Conservation (phyloP, 2,797 vertebrate genomes). For the Lagorchestes hirsutus region DNA sequence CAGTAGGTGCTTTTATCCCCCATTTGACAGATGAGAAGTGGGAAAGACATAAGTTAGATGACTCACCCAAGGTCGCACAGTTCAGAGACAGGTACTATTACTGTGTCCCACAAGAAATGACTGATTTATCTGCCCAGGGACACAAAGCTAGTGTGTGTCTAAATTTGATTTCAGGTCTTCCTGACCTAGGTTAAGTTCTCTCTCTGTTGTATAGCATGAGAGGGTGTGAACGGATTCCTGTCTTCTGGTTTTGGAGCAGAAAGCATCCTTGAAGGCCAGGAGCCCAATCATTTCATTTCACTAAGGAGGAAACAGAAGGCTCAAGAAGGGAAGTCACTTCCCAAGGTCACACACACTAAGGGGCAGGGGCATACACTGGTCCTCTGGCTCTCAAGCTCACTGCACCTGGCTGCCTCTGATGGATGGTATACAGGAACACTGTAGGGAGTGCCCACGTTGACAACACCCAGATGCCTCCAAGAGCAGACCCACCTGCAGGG, state of each 20-base stretch:
- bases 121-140: not conserved
- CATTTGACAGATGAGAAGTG: not conserved
- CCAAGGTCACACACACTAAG: not conserved
- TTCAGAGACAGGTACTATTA: not conserved
- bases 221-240: not conserved
- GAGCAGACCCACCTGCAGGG: not conserved
- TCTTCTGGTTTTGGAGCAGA: not conserved
- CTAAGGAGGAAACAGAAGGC: not conserved
- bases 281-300: not conserved
- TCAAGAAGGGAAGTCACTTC: not conserved
- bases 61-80: not conserved
- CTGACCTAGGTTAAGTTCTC: not conserved
- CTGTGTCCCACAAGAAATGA: not conserved
- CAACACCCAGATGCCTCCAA: not conserved
- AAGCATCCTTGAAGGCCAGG: not conserved
- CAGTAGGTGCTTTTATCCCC: not conserved
- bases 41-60: not conserved
- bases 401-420: not conserved
- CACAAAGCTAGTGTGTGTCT: not conserved
- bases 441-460: not conserved
- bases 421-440: too few relatives aligned
- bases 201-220: not conserved
- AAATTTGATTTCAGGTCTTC: not conserved
- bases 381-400: not conserved
- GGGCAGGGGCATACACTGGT: not conserved